phyloP scores from a whole-genome alignment of 2,797 vertebrate genomes.

The Amniataba percoides region DNA sequence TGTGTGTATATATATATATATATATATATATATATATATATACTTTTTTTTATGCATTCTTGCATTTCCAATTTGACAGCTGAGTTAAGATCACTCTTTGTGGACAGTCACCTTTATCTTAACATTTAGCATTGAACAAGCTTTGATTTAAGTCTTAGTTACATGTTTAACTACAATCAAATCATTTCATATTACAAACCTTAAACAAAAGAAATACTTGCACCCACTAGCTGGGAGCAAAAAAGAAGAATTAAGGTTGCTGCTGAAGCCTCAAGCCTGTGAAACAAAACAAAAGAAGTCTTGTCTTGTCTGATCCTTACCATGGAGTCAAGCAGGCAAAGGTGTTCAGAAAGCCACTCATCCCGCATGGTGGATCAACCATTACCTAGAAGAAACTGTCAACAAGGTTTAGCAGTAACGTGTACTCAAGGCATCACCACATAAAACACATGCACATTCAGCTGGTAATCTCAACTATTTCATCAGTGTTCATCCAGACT shows the following conservation, averaged over 20 bases:
- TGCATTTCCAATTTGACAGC: slow-evolving; percentile 37
- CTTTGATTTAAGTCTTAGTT: slow-evolving; percentile 39
- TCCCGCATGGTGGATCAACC: slow-evolving; percentile 95
- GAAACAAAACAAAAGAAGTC: slow-evolving; percentile 45
- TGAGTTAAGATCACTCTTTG: slow-evolving; percentile 85
- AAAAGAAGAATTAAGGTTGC: slow-evolving; percentile 32
- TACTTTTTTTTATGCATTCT: neutral
- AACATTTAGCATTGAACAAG: slow-evolving; percentile 50
- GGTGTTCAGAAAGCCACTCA: slow-evolving; percentile 95
- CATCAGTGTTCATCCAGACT: slow-evolving; percentile 76
- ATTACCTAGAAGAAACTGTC: slow-evolving; percentile 99
- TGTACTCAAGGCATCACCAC: slow-evolving; percentile 82
- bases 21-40: neutral
- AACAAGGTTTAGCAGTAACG: slow-evolving; percentile 99
- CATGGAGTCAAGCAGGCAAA: slow-evolving; percentile 95
- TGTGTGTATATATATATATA: no score
- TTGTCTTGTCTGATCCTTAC: slow-evolving; percentile 94
- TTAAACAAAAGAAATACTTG: slow-evolving; percentile 45
- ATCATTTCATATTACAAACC: neutral
- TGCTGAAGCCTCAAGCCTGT: slow-evolving; percentile 55
- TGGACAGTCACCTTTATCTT: slow-evolving; percentile 92
- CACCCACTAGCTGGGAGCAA: slow-evolving; percentile 37
- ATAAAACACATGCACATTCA: slow-evolving; percentile 80
- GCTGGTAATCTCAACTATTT: slow-evolving; percentile 67
- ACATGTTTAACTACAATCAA: slow-evolving; percentile 39